Base-by-base conservation (phyloP, 2,113 vertebrate genomes). In the Forbesichthys papilliferus region DNA sequence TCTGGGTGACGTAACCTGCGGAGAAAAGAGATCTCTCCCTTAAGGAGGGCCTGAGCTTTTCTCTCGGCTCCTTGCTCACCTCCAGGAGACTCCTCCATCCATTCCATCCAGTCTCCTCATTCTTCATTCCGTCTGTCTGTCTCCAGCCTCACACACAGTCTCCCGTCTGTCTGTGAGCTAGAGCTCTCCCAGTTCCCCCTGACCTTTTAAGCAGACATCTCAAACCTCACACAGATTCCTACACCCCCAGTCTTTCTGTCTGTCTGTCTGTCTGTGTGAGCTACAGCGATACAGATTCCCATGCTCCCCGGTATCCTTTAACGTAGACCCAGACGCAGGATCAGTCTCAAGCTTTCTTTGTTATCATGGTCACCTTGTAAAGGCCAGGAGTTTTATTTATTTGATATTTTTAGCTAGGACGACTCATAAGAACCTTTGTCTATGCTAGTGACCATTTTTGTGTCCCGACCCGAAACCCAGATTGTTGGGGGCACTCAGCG, bases 41-140 rank as follows among this genome's bases (percentile, higher is more conserved):
- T 68, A 74, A 82, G 83, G 75, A 73, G 56, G 64, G 73, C 62
- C 64, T 36, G 64, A 27, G 73, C 49, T 65, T 85, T 84, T 86
- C 82, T 84, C 68, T 60, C 75, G 75, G 77, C 78, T 80, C 81
- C 76, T 81, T 33, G 69, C 67, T 88, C 75, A 88, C 80, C 81
- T 78, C 61, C 48, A 81, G 72, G 76, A 85, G 76, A 73, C 61
- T 65, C 73, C 42, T 58, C 76, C 79, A 74, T 82, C 78, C 62
- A 52, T 68, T 77, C 68, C 60, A 59, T 86, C 73, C 63, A 63
- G 69, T 69, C 64, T 73, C 66, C 62, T 36, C 33, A 10, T n/a
- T 64, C 33, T 27, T 16, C 51, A 9, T 6, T 9, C 47, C 72
- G 55, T 77, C 0, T 8, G 36, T 42, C 36, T 42, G 36, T 6